Evolutionary conservation across 92 coral and sea anemone species (phyloP).

Genomic region (Paramuricea clavata): DNA sequence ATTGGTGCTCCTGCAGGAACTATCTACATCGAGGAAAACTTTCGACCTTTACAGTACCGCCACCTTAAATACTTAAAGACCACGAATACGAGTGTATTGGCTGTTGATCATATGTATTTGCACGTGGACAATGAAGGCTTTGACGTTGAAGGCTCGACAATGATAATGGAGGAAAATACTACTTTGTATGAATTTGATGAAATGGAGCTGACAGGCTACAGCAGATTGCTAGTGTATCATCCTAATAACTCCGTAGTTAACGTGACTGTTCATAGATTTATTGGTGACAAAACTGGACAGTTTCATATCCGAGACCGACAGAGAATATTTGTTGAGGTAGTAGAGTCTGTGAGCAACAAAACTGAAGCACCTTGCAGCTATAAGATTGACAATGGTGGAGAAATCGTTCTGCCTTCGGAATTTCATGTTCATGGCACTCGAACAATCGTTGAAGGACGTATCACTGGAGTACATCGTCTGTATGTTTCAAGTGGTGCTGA

Average conservation of each 20-base stretch:
- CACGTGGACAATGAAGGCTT: conserved; percentile 94
- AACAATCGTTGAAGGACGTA: conserved; percentile 80
- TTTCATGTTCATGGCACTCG: conserved; percentile 97
- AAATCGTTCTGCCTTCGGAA: conserved; percentile 91
- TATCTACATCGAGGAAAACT: conserved; percentile 92
- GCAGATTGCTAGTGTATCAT: conserved; percentile 88
- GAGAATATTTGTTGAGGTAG: conserved; percentile 83
- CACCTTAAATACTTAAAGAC: conserved; percentile 87
- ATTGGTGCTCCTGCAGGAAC: conserved; percentile 98
- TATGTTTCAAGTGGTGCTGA: conserved; percentile 81
- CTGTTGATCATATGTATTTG: conserved; percentile 95
- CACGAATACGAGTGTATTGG: conserved; percentile 86
- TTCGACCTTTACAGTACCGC: conserved; percentile 90
- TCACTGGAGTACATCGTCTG: conserved; percentile 89
- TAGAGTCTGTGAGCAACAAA: conserved; percentile 86
- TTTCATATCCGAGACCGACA: conserved; percentile 87
- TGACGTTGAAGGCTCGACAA: conserved; percentile 89
- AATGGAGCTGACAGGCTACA: conserved; percentile 92
- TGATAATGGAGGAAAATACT: conserved; percentile 91
- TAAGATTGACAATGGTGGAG: conserved; percentile 82
- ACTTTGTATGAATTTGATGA: conserved; percentile 94
- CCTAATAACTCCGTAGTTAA: conserved; percentile 81
- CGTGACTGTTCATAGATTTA: conserved; percentile 68
- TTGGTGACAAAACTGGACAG: conserved; percentile 97
- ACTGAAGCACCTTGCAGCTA: conserved; percentile 99